Base-by-base conservation (phyloP, 2,113 vertebrate genomes). In the Sarotherodon lohbergeri region DNA sequence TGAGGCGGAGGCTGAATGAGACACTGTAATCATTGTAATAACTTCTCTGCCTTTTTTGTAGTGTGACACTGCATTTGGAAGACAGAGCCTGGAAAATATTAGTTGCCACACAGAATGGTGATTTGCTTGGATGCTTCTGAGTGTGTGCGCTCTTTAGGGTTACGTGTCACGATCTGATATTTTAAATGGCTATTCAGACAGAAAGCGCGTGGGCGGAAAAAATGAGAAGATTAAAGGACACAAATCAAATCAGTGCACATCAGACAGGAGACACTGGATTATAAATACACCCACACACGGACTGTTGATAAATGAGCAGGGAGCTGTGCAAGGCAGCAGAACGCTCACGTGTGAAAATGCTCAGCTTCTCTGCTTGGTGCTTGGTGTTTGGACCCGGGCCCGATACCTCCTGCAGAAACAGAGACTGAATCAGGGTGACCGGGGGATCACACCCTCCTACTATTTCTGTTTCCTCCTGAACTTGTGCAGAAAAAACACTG, bases 401-500 rank as follows among this genome's bases (percentile, higher is more conserved):
- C 11, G 43, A 82, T 39, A 41, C 81, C 80, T 86, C 76, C 66
- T 27, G 86, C 56, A 84, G 85, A 84, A 82, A 22, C 11, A 3
- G 32, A 80, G 78, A 84, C 61, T 59, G 81, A 84, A 88, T 89
- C 81, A 91, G 83, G 86, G 91, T 12, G 61, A 83, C 55, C 80
- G 78, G 66, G 50, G 96, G 9, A 95, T 97, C 91, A 96, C 10
- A 95, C 13, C 91, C 97, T 73, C 80, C 82, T 73, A 76, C 73
- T 46, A 32, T 41, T 29, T 97, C 96, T 0, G 96, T 97, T 2
- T 98, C 97, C 91, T 92, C 71, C 79, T 97, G 17, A 41, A 11
- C 27, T 17, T 0, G 79, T 96, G 34, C 19, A 96, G 97, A 0
- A 14, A 96, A 93, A 84, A 93, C 83, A 93, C 94, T 1, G 17